A percentile compares a stretch with the other conserved stretches of the same genome.
phyloP scores from a whole-genome alignment of 2,113 vertebrate species.

The Poeciliopsis prolifica region DNA sequence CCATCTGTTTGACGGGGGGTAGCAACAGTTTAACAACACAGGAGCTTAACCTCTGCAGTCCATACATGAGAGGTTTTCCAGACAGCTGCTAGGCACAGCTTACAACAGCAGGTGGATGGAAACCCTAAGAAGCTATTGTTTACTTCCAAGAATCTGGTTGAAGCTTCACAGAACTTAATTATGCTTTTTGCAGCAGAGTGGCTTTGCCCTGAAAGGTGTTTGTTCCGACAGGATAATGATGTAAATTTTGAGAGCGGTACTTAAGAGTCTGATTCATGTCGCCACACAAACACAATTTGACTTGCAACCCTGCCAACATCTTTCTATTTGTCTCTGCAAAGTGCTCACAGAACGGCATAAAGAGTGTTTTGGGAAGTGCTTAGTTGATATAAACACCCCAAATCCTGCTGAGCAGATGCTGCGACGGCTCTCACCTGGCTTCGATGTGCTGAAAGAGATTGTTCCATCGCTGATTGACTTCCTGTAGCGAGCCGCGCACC shows the following conservation, averaged over 20 bases:
- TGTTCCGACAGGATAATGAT: slow-evolving; percentile 9
- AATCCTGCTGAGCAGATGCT: not conserved
- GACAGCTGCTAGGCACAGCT: slow-evolving; percentile 61
- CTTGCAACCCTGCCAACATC: not conserved
- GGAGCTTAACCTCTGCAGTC: slow-evolving; percentile 52
- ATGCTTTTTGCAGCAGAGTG: slow-evolving; percentile 33
- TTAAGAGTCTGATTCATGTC: not conserved
- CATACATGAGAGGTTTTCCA: slow-evolving; percentile 42
- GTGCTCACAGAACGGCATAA: not conserved
- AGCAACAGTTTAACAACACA: slow-evolving; percentile 19
- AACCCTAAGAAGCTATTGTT: slow-evolving; percentile 26
- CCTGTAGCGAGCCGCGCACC: slow-evolving; percentile 86
- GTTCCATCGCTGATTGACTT: slow-evolving; percentile 91
- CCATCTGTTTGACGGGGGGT: slow-evolving; percentile 59
- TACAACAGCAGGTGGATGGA: slow-evolving; percentile 66
- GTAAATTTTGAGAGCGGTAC: not conserved
- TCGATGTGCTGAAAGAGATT: slow-evolving; percentile 90
- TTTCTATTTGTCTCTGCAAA: slow-evolving; percentile 13
- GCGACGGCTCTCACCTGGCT: slow-evolving; percentile 83
- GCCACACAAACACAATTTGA: slow-evolving; percentile 1
- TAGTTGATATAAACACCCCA: not conserved
- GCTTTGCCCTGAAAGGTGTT: slow-evolving; percentile 22
- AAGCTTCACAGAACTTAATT: slow-evolving; percentile 33
- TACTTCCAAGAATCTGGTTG: slow-evolving; percentile 28
- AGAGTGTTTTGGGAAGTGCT: slow-evolving; percentile 10